Conservation (phyloP, 2,797 vertebrate genomes). For the Pampus argenteus region DNA sequence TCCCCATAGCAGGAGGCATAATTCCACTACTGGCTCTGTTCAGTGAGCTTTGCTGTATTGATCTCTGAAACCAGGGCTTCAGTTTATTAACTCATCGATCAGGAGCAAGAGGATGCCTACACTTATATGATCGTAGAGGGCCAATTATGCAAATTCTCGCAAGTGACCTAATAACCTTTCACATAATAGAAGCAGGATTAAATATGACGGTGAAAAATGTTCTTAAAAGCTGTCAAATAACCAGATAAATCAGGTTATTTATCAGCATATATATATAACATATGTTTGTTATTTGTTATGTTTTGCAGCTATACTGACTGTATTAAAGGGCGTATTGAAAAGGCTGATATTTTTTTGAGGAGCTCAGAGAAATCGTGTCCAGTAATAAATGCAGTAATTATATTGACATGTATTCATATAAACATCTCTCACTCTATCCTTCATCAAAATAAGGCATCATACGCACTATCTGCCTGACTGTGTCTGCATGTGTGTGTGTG, state of each 20-base stretch:
- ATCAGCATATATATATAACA: no score
- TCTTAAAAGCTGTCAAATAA: neutral
- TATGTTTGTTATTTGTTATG: neutral
- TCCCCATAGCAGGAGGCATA: neutral
- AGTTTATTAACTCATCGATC: neutral
- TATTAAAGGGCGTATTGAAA: neutral
- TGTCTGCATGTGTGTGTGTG: constrained; percentile 30
- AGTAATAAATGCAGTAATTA: constrained; percentile 15
- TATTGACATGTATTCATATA: constrained; percentile 2
- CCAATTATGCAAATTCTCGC: neutral
- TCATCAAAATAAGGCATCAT: constrained; percentile 20
- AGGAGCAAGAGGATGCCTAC: neutral
- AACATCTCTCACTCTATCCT: constrained; percentile 38
- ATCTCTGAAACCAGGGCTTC: neutral
- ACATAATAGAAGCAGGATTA: neutral
- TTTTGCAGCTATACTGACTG: neutral
- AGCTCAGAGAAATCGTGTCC: neutral
- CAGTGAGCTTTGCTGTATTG: neutral
- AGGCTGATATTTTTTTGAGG: constrained; percentile 20
- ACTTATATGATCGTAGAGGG: no score
- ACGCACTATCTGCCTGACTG: constrained; percentile 40
- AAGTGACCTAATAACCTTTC: neutral
- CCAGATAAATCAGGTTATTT: neutral
- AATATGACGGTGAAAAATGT: neutral
- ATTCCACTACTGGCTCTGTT: neutral